Evolutionary conservation across 2,113 vertebrate species (phyloP), one percentile per base, ranked within the genome.

Genomic region (Pitta sordida): DNA sequence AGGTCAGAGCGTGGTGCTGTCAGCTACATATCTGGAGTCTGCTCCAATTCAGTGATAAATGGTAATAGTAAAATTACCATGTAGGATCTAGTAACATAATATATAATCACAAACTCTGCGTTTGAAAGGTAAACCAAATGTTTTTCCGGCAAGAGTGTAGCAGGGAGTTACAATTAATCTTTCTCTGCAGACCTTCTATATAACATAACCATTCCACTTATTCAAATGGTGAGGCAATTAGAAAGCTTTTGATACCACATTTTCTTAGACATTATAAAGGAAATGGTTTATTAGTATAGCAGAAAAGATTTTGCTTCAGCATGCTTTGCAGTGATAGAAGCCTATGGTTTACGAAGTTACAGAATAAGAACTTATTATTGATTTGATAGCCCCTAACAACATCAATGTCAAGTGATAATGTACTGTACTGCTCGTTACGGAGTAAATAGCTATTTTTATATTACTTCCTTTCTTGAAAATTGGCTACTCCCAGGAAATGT

Each of bases 401-500:
- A 97, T 95, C 97, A 94, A 8, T 84, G 94, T 90, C 16, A 37
- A 93, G 93, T 70, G 93, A 97, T 97, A 97, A 98, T 94, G 93
- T 95, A 97, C 97, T 96, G 51, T 94, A 93, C 95, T 97, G 95
- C 97, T 97, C 96, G 93, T 95, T 96, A 91, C 88, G 94, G 93
- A 96, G 95, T 91, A 98, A 97, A 97, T 94, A 95, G 91, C 96
- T 83, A 93, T 97, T 98, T 97, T 97, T 97, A 92, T 96, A 97
- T 98, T 89, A 95, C 96, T 96, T 95, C 78, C 93, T 95, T 97
- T 97, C 96, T 97, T 96, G 74, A 90, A 97, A 98, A 98, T 97
- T 97, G 97, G 93, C 92, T 96, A 19, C 94, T 96, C 79, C 88
- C 70, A 87, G 93, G 41, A 53, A 94, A 91, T 92, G 87, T 81